Evolutionary conservation across 2,888 invertebrate genomes (phyloP), one percentile per base, ranked within the genome.

Genomic region (Blastobasis adustella): DNA sequence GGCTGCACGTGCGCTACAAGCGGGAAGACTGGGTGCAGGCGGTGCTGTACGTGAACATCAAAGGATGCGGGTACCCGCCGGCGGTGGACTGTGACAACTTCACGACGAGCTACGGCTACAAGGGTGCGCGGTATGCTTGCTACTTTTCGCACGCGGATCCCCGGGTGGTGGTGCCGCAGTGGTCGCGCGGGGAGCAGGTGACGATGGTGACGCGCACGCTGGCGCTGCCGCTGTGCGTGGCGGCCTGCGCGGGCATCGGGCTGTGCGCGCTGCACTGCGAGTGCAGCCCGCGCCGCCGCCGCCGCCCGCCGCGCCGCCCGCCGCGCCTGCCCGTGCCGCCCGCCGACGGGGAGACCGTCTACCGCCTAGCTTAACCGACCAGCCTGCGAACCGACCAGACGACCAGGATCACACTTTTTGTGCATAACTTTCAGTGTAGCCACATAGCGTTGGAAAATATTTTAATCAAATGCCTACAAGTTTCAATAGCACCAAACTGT

Each of bases 181-280:
- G 96, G 90, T 94, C 95, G 73, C 90, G 94, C 58, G 93, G 94
- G 60, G 93, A 94, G 73, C 95, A 96, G 77, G 92, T 95, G 62
- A 92, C 93, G 55, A 92, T 93, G 61, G 95, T 96, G 67, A 93
- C 95, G 61, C 92, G 96, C 80, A 96, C 94, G 77, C 92, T 96
- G 82, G 95, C 94, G 53, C 92, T 95, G 65, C 96, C 96, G 57
- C 92, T 96, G 82, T 93, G 95, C 69, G 91, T 96, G 70, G 95
- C 96, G 51, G 90, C 95, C 62, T 93, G 95, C 66, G 95, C 96
- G 59, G 95, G 95, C 53, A 93, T 95, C 61, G 95, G 94, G 38
- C 90, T 96, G 54, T 96, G 96, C 82, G 93, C 95, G 54, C 91
- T 95, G 91, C 95, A 96, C 79, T 96, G 96, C 81, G 95, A 96